Base-by-base conservation (phyloP, 2,888 invertebrate species). In the Unio pictorum region DNA sequence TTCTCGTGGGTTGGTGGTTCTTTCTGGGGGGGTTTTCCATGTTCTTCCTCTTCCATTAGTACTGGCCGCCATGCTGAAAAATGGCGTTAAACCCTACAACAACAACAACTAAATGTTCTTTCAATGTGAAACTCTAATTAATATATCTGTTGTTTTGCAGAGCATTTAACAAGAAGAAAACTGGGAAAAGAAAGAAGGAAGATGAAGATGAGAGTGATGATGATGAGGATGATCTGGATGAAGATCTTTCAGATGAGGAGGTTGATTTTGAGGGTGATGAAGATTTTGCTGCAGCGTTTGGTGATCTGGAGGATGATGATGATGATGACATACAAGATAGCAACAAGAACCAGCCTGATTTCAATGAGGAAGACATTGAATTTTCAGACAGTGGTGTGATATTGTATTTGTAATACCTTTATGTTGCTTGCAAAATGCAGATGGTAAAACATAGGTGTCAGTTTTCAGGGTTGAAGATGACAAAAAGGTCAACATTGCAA, bases 181-280 rank as follows among this genome's bases (percentile, higher is more conserved):
- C 61, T 26, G 60, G 60, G 26, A 64, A 87, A 67, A 76, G 84
- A 65, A 78, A 84, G 45, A 74, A 67, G 66, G 79, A 72, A 69
- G 63, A 56, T 23, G 91, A 91, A 86, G 89, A 89, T 18, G 91
- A 92, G 2, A 92, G 74, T 28, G 81, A 78, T 26, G 80, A 79
- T 30, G 80, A 81, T 34, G 85, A 83, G 34, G 82, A 78, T 45
- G 86, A 84, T 56, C 78, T 74, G 11, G 75, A 75, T 34, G 83
- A 75, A 23, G 84, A 81, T 59, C 65, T 83, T 18, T 84, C 84
- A 30, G 85, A 84, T 77, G 86, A 87, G 66, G 86, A 86, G 62
- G 68, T 80, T 28, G 83, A 85, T 57, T 79, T 83, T 68, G 83
- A 72, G 66, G 80, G 78, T 54, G 87, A 85, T 78, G 85, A 84